A percentile compares a stretch with the other conserved stretches of the same genome.
Evolutionary conservation across 2,113 vertebrate genomes (phyloP).

Genomic region (Paramormyrops kingsleyae): DNA sequence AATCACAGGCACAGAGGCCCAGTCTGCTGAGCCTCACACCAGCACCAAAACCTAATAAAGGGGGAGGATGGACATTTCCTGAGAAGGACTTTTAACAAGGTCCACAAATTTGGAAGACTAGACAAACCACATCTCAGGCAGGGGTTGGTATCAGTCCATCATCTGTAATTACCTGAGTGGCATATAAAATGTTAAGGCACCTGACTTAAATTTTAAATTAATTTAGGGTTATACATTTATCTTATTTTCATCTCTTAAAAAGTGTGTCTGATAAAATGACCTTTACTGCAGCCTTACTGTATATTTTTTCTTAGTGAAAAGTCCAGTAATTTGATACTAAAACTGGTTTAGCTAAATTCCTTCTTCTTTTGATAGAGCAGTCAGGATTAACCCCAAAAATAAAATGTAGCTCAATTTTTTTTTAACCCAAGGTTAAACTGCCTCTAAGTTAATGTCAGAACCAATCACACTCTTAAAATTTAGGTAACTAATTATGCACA

Average conservation of each 20-base stretch:
- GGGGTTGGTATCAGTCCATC: too few relatives aligned
- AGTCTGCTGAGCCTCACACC: too few relatives aligned
- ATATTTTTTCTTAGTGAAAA: background rate
- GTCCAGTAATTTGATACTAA: background rate
- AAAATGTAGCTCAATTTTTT: background rate
- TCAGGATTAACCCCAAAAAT: background rate
- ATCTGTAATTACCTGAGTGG: too few relatives aligned
- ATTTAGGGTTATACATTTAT: too few relatives aligned
- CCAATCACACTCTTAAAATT: background rate
- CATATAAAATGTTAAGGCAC: too few relatives aligned
- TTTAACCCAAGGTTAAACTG: background rate
- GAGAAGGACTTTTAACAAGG: too few relatives aligned
- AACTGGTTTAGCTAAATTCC: background rate
- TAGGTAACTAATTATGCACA: background rate
- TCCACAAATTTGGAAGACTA: too few relatives aligned
- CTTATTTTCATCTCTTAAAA: background rate
- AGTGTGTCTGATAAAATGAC: background rate
- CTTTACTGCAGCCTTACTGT: background rate
- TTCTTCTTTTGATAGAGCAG: background rate
- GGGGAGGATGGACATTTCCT: too few relatives aligned
- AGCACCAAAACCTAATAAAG: too few relatives aligned
- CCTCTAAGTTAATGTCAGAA: background rate
- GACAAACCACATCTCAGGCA: too few relatives aligned
- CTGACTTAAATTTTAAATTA: too few relatives aligned
- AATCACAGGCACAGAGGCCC: too few relatives aligned